Evolutionary conservation across 2,888 invertebrate species (phyloP).

Genomic region (Epistrophella euchroma): DNA sequence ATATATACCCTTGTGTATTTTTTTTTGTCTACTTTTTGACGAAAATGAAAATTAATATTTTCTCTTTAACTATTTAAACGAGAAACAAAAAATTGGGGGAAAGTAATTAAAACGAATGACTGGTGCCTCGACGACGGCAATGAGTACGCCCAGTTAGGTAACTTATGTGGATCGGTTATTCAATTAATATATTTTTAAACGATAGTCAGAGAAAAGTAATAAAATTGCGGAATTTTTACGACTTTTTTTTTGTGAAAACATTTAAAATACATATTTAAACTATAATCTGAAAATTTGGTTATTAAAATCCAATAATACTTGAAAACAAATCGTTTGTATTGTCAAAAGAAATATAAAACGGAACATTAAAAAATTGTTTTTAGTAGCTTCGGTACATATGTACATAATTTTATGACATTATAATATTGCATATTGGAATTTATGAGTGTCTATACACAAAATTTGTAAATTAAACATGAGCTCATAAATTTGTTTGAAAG

Average conservation of each 20-base stretch:
- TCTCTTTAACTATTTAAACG: slow-evolving; percentile 19
- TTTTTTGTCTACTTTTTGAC: slow-evolving; percentile 12
- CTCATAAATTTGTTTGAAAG: neutral
- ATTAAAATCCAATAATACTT: slow-evolving; percentile 68
- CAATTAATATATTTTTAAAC: neutral
- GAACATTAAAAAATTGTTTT: slow-evolving; percentile 52
- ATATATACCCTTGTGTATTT: slow-evolving; percentile 48
- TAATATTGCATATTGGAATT: slow-evolving; percentile 30
- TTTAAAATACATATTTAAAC: slow-evolving; percentile 44
- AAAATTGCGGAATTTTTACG: slow-evolving; percentile 73
- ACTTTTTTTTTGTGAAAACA: slow-evolving; percentile 61
- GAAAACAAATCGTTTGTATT: slow-evolving; percentile 73
- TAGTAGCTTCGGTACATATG: too few relatives aligned
- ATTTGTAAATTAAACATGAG: neutral
- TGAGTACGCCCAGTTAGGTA: neutral
- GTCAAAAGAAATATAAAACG: slow-evolving; percentile 74
- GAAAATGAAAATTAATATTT: slow-evolving; percentile 63
- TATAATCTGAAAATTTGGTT: slow-evolving; percentile 34
- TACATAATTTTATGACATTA: slow-evolving; percentile 51
- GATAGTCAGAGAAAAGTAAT: slow-evolving; percentile 56
- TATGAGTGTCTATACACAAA: slow-evolving; percentile 14
- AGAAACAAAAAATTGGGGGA: slow-evolving; percentile 36
- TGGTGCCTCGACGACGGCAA: neutral
- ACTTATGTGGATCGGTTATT: slow-evolving; percentile 56
- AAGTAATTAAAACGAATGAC: slow-evolving; percentile 59